Evolutionary conservation across 2,888 invertebrate species (phyloP).

Genomic region (Plagodis dolabraria): DNA sequence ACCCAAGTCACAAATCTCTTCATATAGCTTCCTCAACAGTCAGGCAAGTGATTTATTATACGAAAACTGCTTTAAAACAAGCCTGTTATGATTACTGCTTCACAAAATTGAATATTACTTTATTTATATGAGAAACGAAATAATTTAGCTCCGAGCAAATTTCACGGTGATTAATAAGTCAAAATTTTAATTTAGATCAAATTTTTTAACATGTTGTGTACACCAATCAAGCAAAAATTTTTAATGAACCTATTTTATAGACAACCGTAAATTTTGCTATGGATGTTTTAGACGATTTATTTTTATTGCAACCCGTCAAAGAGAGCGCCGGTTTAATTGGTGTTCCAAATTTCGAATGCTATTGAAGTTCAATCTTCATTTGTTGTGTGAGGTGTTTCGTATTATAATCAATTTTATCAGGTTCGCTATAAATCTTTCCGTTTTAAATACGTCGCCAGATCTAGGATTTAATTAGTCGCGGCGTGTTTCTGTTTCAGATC

Average conservation of each 20-base stretch:
- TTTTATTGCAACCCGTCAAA: conserved; percentile 56
- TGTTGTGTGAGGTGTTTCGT: conserved; percentile 47
- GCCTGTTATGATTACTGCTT: conserved; percentile 39
- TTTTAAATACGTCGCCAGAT: conserved; percentile 50
- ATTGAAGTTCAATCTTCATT: conserved; percentile 46
- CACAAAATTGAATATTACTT: conserved; percentile 46
- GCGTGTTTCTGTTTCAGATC: conserved; percentile 65
- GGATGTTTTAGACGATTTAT: conserved; percentile 62
- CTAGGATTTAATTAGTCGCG: conserved; percentile 66
- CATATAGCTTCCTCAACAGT: conserved; percentile 43
- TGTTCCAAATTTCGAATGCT: conserved; percentile 47
- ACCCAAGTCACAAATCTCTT: conserved; percentile 45
- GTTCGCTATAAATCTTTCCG: conserved; percentile 60
- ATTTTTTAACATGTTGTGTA: conserved; percentile 50
- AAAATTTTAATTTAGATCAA: conserved; percentile 56
- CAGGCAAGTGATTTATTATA: conserved; percentile 42
- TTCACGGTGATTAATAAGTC: conserved; percentile 51
- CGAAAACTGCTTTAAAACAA: conserved; percentile 23
- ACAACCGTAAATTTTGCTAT: conserved; percentile 67
- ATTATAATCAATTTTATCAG: conserved; percentile 49
- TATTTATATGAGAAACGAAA: conserved; percentile 47
- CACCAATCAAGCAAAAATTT: conserved; percentile 63
- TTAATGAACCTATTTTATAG: conserved; percentile 70
- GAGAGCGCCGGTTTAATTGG: conserved; percentile 55
- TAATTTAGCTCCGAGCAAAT: conserved; percentile 46